Base-by-base conservation (phyloP, 2,113 vertebrate species). In the Lophochroa leadbeateri region DNA sequence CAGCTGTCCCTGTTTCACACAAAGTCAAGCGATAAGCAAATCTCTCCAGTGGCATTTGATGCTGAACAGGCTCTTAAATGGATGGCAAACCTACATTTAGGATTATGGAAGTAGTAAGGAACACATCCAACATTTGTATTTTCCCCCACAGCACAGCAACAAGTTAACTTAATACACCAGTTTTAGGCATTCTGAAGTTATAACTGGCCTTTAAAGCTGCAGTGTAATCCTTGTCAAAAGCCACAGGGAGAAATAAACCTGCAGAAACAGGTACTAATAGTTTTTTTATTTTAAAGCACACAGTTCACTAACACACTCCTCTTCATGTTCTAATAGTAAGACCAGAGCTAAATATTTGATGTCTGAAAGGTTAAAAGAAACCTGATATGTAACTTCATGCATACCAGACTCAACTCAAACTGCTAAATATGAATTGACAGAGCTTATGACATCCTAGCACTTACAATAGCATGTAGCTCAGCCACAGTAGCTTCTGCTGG, bases 291-390 rank as follows among this genome's bases (percentile, higher is more conserved):
- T 88, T 91, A 46, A 75, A 82, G 35, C 12, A 68, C 8, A 47
- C 17, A 25, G 31, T 86, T 94, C 63, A 80, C 29, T 49, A 81
- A 71, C 37, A 84, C 29, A 41, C 6, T 58, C 28, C 19, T 68
- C 47, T 44, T 91, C 47, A n/a, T 41, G 28, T 49, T 89, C 78
- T 72, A 85, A 64, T 7, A 87, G 29, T 33, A 90, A 55, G 64
- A 74, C 14, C 64, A 77, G 39, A 92, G 20, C 17, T 83, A 94
- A 95, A 88, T 81, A 90, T 86, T 85, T 89, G 46, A 80, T 24
- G 20, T n/a, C 44, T 83, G 37, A 96, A 90, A 96, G 78, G 87
- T 87, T 79, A 74, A 49, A 91, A 77, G 93, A 94, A 94, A 93
- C 55, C 27, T 39, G 79, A 91, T 86, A 37, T 5, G 4, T 10